phyloP scores from a whole-genome alignment of 64 coral and sea anemone genomes.

The Pocillopora verrucosa region DNA sequence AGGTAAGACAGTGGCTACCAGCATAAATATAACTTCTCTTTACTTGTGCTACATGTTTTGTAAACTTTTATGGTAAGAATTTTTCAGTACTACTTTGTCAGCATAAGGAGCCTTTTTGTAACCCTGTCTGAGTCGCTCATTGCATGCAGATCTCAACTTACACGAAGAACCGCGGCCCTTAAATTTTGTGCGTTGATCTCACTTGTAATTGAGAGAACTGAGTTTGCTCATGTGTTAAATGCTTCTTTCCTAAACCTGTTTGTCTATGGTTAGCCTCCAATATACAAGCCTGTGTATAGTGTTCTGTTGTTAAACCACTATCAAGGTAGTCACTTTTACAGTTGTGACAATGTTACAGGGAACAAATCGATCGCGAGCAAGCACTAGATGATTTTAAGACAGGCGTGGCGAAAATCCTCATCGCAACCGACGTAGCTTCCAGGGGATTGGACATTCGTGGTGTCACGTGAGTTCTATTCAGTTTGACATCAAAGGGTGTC shows the following conservation, averaged over 20 bases:
- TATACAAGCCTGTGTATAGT: not conserved
- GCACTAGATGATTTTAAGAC: constrained; percentile 97
- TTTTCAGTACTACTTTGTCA: too few relatives aligned
- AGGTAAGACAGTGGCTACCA: constrained; percentile 50
- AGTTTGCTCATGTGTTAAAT: too few relatives aligned
- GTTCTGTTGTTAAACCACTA: not conserved
- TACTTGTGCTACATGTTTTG: not conserved
- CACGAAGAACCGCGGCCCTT: too few relatives aligned
- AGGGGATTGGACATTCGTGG: constrained; percentile 96
- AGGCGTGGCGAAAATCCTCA: constrained; percentile 73
- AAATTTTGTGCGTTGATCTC: too few relatives aligned
- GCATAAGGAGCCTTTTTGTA: too few relatives aligned
- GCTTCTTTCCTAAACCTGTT: too few relatives aligned
- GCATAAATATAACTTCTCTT: not conserved
- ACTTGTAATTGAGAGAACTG: too few relatives aligned
- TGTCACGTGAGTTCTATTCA: constrained; percentile 75
- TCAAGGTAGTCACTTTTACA: not conserved
- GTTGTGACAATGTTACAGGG: constrained; percentile 36
- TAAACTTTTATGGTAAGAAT: not conserved
- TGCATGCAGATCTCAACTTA: too few relatives aligned
- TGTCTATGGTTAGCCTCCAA: not conserved
- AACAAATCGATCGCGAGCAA: constrained; percentile 91
- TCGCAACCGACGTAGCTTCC: constrained; percentile 98
- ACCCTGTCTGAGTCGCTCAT: too few relatives aligned
- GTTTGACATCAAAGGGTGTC: not conserved